Evolutionary conservation across 1,140 invertebrate genomes (phyloP), one percentile per base, ranked within the genome.

Genomic region (Brachionus angularis): DNA sequence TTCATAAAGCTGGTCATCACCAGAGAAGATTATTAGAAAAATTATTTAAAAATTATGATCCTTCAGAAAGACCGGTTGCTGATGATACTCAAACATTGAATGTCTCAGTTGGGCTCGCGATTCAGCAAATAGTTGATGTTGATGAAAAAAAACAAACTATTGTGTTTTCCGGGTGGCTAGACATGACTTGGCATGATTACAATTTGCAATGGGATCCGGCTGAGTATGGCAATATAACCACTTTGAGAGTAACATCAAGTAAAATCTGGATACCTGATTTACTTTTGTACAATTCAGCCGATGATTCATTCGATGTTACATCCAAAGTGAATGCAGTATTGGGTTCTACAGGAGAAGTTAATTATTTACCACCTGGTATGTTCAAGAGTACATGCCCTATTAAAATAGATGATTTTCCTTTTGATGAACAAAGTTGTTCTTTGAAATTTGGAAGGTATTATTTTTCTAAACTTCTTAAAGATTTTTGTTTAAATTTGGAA

Each of bases 291-390:
- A 99, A 99, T 85, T 98, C 98, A 72, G 80, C 81, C 27, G 81
- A 82, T 73, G 77, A 75, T 21, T 64, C 80, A 27, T 72, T 78
- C 31, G 76, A 78, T 31, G 80, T 81, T 58, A 77, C 78, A 31
- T 53, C 80, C 14, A 76, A 78, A n/a, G 78, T 79, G 5, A 73
- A 80, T 71, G 77, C 78, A n/a, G 76, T 78, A 5, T 70, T 85
- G 4, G 75, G 78, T 76, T 89, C 91, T 79, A 95, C 93, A 82
- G 96, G 96, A 14, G 91, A 90, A 81, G 93, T 98, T 33, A 84
- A 89, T 42, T 98, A 94, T 94, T 93, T 96, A 78, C 94, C 94
- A 31, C 93, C 93, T 47, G 95, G 95, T 4, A 97, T 98, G 78
- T 98, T 96, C 80, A 98, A 98, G 81, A 96, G 93, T 14, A 96